Evolutionary conservation across 2,797 vertebrate genomes (phyloP), one percentile per base, ranked within the genome.

Genomic region (Hemitrygon akajei): DNA sequence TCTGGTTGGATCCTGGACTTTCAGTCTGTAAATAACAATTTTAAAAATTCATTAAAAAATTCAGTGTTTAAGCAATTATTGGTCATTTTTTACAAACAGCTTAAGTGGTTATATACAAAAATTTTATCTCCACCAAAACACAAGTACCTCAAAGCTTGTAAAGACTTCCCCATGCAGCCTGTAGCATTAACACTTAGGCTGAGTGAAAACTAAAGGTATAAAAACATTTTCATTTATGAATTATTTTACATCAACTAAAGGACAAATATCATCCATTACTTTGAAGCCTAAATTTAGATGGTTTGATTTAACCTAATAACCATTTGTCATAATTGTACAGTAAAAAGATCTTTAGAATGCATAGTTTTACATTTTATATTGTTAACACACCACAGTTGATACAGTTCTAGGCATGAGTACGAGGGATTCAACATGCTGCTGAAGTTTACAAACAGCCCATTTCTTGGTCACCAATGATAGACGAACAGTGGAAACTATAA

Each of bases 1-100:
- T 98, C 75, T 96, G 97, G 95, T 95, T 98, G 94, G 97, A 97
- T 95, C 97, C 97, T 87, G 98, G 98, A 94, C 98, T 99, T 95
- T 99, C 98, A 14, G 97, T 98, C 99, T 99, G 96, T 94, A 96
- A 95, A 66, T 89, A 95, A 94, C 95, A 91, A 40, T 75, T 5
- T 14, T 30, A 76, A 92, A 30, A 75, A 14, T 66, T 10, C 63
- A 10, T 66, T 10, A 66, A 66, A 66, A 63, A 66, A 66, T 66
- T 66, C 14, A 82, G 25, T 82, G 80, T 22, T 47, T 82, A 47
- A 82, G 7, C 40, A 82, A 22, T 11, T 20, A 30, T 56, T 56
- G 63, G 63, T 14, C 63, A 66, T 66, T 25, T 40, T 82, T 82
- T 37, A 16, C 84, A 87, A 60, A 30, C 84, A 87, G 11, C n/a